Evolutionary conservation across 2,797 vertebrate genomes (phyloP).

Genomic region (Lateolabrax maculatus): DNA sequence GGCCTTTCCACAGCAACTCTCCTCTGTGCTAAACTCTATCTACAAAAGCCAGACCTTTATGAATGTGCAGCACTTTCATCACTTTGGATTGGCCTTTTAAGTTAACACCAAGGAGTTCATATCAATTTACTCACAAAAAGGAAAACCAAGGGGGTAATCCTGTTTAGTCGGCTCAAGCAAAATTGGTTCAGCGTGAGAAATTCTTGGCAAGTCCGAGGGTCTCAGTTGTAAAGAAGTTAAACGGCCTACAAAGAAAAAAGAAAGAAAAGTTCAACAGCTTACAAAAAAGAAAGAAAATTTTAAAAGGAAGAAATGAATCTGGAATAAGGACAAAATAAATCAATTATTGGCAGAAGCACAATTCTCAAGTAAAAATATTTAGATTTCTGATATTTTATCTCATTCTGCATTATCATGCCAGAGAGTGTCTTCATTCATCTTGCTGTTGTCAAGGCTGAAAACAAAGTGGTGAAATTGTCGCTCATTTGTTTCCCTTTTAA

Average conservation of each 20-base stretch:
- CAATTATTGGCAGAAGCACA: background rate
- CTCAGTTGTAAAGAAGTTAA: background rate
- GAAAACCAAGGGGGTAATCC: background rate
- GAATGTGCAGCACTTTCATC: slow-evolving; percentile 73
- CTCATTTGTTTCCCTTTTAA: slow-evolving; percentile 34
- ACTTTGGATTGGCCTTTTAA: slow-evolving; percentile 58
- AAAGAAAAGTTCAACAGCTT: background rate
- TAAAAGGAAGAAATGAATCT: background rate
- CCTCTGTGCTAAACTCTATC: slow-evolving; percentile 33
- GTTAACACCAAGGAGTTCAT: slow-evolving; percentile 7
- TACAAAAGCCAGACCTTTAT: slow-evolving; percentile 55
- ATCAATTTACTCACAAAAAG: slow-evolving; percentile 13
- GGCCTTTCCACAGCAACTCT: slow-evolving; percentile 49
- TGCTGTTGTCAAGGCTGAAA: slow-evolving; percentile 21
- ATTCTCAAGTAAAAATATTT: background rate
- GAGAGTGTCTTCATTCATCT: background rate
- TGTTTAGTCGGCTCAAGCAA: background rate
- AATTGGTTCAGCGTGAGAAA: slow-evolving; percentile 19
- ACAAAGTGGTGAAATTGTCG: slow-evolving; percentile 69
- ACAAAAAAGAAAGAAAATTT: background rate
- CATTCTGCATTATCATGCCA: background rate
- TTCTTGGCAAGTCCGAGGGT: slow-evolving; percentile 10
- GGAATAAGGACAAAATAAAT: background rate
- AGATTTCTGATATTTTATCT: no score
- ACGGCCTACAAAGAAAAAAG: background rate